Evolutionary conservation across 1,140 invertebrate genomes (phyloP).

Genomic region (Scaptomyza graminum): DNA sequence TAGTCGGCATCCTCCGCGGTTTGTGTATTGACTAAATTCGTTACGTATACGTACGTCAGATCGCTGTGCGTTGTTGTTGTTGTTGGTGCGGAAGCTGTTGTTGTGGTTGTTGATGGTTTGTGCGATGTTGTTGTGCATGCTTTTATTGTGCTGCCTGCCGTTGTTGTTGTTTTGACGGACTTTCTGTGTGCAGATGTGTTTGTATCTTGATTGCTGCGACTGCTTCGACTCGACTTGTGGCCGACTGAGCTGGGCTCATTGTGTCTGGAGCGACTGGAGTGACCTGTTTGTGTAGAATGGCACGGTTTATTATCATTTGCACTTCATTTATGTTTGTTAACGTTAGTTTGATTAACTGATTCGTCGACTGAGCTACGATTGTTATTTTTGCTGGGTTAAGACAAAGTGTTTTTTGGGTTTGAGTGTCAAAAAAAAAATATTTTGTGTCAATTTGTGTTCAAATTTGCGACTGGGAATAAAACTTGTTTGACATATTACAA

Average conservation of each 20-base stretch:
- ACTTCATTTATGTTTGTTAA: background rate
- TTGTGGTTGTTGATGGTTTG: constrained; percentile 42
- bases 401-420: constrained; percentile 9
- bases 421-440: background rate
- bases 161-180: constrained; percentile 34
- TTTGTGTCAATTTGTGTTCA: constrained; percentile 9
- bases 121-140: constrained; percentile 44
- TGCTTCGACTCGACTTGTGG: constrained; percentile 57
- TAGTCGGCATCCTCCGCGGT: constrained; percentile 61
- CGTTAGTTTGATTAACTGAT: constrained; percentile 22
- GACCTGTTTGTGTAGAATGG: constrained; percentile 49
- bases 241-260: constrained; percentile 53
- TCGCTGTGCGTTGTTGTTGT: constrained; percentile 61
- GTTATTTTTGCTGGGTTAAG: constrained; percentile 23
- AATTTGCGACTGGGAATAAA: constrained; percentile 20
- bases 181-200: constrained; percentile 59
- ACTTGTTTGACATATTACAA: background rate
- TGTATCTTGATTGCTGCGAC: constrained; percentile 58
- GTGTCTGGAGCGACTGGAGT: constrained; percentile 80
- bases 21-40: constrained; percentile 77
- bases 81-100: constrained; percentile 34
- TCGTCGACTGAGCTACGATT: constrained; percentile 11
- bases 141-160: constrained; percentile 49
- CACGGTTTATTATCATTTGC: constrained; percentile 3
- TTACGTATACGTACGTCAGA: constrained; percentile 83